Base-by-base conservation (phyloP, 2,113 vertebrate species). In the Menura novaehollandiae region DNA sequence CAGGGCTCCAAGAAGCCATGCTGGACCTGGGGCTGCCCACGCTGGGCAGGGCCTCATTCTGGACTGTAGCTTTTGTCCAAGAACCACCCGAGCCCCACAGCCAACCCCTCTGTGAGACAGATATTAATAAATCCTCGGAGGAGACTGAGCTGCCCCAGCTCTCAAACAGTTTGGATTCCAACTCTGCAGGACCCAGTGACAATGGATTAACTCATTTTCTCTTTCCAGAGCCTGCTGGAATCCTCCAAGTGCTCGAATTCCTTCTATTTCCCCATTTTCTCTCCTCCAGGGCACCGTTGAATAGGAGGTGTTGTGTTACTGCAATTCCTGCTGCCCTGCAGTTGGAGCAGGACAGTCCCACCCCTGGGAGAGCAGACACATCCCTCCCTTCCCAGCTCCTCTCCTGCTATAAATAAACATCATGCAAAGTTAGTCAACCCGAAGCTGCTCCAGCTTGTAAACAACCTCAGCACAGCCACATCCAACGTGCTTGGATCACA, bases 391-490 rank as follows among this genome's bases (percentile, higher is more conserved):
- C 62, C 68, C 13, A 2, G 53, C 83, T 74, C 76, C 60, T 69
- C 75, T 52, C 69, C 43, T 87, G 8, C 89, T 81, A 92, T 92
- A 87, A 92, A 92, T 92, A 92, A 62, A 21, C 47, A 81, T 24
- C 49, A 19, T 8, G 20, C 49, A 30, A 6, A 44, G 76, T 39
- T 9, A n/a, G 69, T 24, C 75, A 69, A 13, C 43, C 81, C 76
- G 41, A 75, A 76, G 69, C 63, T 63, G 63, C 20, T 92, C 35
- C 69, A 69, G 76, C 43, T 51, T 56, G 90, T 92, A 92, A 92
- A 92, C 83, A 92, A 69, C 33, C 55, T 30, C 76, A 63, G 21
- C 67, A 27, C 12, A 28, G 67, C 11, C 71, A 23, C 91, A 47
- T 4, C 12, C 27, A n/a, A 67, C 12, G 18, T 47, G 90, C 26